These are phyloP conservation scores for Megalurothrips usitatus DNA, from an alignment of 2,888 invertebrate genomes.

Conservation along the genomic window DNA sequence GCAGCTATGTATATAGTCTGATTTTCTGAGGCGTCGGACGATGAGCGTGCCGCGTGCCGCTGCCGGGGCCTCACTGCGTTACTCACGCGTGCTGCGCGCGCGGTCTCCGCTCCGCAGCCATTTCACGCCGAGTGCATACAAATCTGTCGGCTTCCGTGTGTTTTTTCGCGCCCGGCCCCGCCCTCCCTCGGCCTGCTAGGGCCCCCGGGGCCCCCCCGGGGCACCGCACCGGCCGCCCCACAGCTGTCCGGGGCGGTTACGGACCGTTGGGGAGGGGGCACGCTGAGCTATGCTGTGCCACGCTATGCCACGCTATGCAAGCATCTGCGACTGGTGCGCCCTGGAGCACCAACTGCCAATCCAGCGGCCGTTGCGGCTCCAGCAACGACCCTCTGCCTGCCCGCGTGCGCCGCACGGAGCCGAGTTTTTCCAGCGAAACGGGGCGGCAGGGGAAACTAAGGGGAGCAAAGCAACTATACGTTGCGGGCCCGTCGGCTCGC, in stretches of 20 bases:
- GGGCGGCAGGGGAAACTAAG: too few species aligned
- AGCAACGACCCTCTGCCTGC: not conserved
- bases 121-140: not conserved
- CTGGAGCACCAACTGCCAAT: too few species aligned
- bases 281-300: not conserved
- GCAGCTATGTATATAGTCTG: too few species aligned
- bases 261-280: not conserved
- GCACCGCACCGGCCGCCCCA: not conserved
- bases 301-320: not conserved
- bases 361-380: too few species aligned
- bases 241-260: conserved; percentile 4
- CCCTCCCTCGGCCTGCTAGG: not conserved
- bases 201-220: not conserved
- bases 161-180: not conserved
- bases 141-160: conserved; percentile 13
- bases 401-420: too few species aligned
- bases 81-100: too few species aligned
- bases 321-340: not conserved
- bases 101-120: not conserved
- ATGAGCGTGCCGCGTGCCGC: too few species aligned
- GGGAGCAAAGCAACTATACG: too few species aligned
- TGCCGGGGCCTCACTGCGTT: too few species aligned
- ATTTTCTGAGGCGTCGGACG: too few species aligned
- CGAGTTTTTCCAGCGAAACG: too few species aligned
- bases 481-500: too few species aligned